Evolutionary conservation across 2,113 vertebrate species (phyloP), one percentile per base, ranked within the genome.

Genomic region (Vulpes vulpes): DNA sequence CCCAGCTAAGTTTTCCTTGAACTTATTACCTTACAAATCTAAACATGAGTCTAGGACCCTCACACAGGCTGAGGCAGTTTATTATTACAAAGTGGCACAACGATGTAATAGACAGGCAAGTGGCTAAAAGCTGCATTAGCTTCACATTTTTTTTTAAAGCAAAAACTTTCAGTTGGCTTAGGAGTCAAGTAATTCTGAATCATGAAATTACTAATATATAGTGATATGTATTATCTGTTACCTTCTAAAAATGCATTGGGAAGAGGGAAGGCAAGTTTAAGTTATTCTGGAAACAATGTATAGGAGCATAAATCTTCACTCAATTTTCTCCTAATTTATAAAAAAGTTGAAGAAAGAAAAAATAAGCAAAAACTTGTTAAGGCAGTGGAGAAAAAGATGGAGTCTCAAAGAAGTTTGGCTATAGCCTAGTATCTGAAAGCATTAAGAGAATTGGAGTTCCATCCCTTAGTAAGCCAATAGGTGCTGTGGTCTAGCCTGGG

Each of bases 21-120:
- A 98, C 97, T 98, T 98, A 95, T 97, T 98, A 97, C 96, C 97
- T 98, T 97, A 89, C 80, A 94, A 98, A 98, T 98, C 94, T 96
- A 98, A 98, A 98, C 97, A 98, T 35, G 65, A 81, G 91, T 89
- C 92, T 94, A 60, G 55, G 86, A 84, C 64, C 62, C 81, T 95
- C 64, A 90, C 59, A 88, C 11, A 82, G 73, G 53, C 81, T 74
- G 8, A 85, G 55, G 71, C 12, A 67, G 84, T 93, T 97, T 89
- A 97, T 98, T 97, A 96, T 97, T 95, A 84, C 73, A 97, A 96
- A 96, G 81, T 71, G 17, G 62, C 89, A 74, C 78, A 89, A 43
- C 91, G 76, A 95, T 89, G 55, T 91, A 96, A 96, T 88, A 96
- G 89, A 88, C 83, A 74, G 82, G 15, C 38, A 86, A 92, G 81